Percentiles rank a stretch among this genome's conserved stretches.
Conservation (phyloP, 2,888 invertebrate genomes). For the Isotomurus palustris region DNA sequence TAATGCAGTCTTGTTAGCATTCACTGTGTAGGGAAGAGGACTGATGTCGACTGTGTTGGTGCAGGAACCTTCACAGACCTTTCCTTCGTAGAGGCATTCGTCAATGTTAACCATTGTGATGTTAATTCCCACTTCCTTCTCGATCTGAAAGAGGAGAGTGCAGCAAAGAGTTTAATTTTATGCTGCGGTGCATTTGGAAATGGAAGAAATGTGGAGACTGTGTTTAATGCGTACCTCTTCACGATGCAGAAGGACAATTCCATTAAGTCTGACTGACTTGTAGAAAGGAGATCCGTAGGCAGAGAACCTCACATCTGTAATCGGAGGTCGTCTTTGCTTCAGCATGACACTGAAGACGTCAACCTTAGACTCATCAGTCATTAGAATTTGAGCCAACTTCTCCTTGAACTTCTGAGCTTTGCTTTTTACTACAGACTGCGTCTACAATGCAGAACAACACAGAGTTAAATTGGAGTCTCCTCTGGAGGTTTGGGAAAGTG, state of each 20-base stretch:
- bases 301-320: constrained; percentile 88
- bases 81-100: constrained; percentile 89
- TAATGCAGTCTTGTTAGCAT: constrained; percentile 92
- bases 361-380: constrained; percentile 80
- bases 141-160: constrained; percentile 59
- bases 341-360: constrained; percentile 95
- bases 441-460: constrained; percentile 49
- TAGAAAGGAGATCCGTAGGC: constrained; percentile 95
- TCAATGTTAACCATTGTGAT: constrained; percentile 80
- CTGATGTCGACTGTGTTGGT: constrained; percentile 80
- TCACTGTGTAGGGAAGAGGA: constrained; percentile 87
- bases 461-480: not conserved
- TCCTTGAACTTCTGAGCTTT: constrained; percentile 85
- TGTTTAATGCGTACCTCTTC: constrained; percentile 64
- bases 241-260: constrained; percentile 85
- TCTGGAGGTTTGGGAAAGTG: no score
- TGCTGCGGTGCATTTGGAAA: no score
- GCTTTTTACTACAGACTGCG: constrained; percentile 75
- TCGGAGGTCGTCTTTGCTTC: constrained; percentile 70
- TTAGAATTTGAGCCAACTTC: constrained; percentile 78
- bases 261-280: constrained; percentile 88
- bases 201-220: no score
- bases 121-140: constrained; percentile 87
- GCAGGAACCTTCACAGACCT: constrained; percentile 93
- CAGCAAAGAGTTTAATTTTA: no score